A percentile compares a stretch with the other conserved stretches of the same genome.
Evolutionary conservation across 2,888 invertebrate species (phyloP).

Genomic region (Heliconius ismenius): DNA sequence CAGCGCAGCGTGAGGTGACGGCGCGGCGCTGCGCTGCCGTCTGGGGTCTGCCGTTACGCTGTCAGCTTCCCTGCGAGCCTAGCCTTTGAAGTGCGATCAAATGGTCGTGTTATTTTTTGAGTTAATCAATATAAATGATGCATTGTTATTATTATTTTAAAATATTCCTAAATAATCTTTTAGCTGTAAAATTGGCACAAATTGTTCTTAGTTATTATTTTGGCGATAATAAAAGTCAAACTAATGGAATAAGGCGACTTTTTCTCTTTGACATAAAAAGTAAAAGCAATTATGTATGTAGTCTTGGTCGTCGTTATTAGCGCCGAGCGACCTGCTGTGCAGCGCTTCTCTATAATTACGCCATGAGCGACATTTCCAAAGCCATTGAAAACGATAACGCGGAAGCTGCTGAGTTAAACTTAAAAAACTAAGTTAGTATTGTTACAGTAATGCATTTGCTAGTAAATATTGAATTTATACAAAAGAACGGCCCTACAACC

Average conservation of each 20-base stretch:
- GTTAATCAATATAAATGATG: slow-evolving; percentile 21
- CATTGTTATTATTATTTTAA: not conserved
- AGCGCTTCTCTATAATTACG: slow-evolving; percentile 77
- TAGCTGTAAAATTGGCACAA: too few relatives aligned
- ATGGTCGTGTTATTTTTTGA: slow-evolving; percentile 61
- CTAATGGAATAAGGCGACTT: slow-evolving; percentile 50
- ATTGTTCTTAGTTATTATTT: not conserved
- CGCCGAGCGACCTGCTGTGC: slow-evolving; percentile 74
- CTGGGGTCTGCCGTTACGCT: slow-evolving; percentile 46
- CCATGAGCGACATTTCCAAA: slow-evolving; percentile 75
- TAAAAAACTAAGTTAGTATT: slow-evolving; percentile 80
- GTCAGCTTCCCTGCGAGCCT: slow-evolving; percentile 46
- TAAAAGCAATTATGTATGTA: slow-evolving; percentile 70
- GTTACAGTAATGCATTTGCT: slow-evolving; percentile 80
- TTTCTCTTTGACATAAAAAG: slow-evolving; percentile 59
- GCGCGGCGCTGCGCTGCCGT: slow-evolving; percentile 53
- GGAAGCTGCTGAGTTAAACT: slow-evolving; percentile 78
- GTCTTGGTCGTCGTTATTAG: slow-evolving; percentile 63
- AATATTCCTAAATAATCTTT: slow-evolving; percentile 19
- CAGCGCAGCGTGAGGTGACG: slow-evolving; percentile 68
- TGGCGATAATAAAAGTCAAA: slow-evolving; percentile 31
- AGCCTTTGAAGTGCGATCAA: slow-evolving; percentile 60
- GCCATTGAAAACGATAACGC: slow-evolving; percentile 81
- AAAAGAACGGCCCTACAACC: slow-evolving; percentile 76
- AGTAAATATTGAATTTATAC: slow-evolving; percentile 80